These are phyloP conservation scores for Drosophila busckii DNA, from an alignment of 1,140 invertebrate genomes.

Conservation along the genomic window DNA sequence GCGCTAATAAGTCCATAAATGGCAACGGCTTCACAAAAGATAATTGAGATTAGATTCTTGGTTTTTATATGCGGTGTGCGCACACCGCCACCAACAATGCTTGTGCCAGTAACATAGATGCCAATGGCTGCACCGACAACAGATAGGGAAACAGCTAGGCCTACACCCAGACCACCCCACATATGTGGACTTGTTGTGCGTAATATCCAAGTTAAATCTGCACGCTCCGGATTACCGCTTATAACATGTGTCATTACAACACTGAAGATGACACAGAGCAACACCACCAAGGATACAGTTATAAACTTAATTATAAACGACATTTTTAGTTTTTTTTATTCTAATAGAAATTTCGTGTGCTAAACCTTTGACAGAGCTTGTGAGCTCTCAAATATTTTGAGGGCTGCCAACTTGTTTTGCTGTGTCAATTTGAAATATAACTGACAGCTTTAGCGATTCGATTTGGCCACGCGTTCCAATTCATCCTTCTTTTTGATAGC, in stretches of 20 bases:
- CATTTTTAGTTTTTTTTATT: conserved; percentile 29
- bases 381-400: background rate
- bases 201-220: conserved; percentile 94
- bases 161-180: conserved; percentile 95
- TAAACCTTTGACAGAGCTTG: background rate
- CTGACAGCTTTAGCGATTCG: conserved; percentile 95
- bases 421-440: background rate
- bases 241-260: conserved; percentile 87
- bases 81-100: conserved; percentile 98
- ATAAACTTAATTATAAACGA: conserved; percentile 5
- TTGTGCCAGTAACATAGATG: conserved; percentile 96
- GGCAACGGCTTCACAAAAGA: conserved; percentile 99
- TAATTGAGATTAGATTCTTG: conserved; percentile 99
- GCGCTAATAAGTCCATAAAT: conserved; percentile 99
- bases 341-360: background rate
- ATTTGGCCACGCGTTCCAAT: conserved; percentile 99
- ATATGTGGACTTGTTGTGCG: conserved; percentile 91
- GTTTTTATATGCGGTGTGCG: conserved; percentile 99
- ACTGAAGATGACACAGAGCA: conserved; percentile 76
- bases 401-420: background rate
- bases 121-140: conserved; percentile 98
- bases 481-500: conserved; percentile 99
- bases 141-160: conserved; percentile 94
- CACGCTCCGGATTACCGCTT: conserved; percentile 90
- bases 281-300: background rate